phyloP scores from a whole-genome alignment of 1,140 invertebrate genomes.

The Anastrepha obliqua region DNA sequence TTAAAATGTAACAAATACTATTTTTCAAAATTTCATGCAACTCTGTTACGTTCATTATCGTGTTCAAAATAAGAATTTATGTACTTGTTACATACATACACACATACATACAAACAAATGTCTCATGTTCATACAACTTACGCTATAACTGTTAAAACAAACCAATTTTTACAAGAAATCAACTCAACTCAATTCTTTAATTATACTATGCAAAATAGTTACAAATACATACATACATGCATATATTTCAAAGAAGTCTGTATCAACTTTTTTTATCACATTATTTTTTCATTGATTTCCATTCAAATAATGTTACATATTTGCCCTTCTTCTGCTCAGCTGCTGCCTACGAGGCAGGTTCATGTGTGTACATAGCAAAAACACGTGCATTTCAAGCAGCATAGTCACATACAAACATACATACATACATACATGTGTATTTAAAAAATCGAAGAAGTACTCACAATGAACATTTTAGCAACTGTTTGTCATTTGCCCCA shows the following conservation, averaged over 20 bases:
- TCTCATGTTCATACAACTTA: slow-evolving; percentile 26
- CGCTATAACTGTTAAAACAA: not conserved
- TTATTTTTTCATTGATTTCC: not conserved
- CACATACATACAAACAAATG: not conserved
- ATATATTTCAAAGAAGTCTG: not conserved
- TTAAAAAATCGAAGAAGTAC: not conserved
- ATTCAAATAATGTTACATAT: not conserved
- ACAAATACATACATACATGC: not conserved
- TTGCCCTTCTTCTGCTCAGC: not conserved
- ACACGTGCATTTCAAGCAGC: not conserved
- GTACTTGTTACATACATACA: slow-evolving; percentile 6
- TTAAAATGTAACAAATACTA: not conserved
- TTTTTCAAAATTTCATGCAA: slow-evolving; percentile 54
- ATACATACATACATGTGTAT: slow-evolving; percentile 15
- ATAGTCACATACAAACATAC: not conserved
- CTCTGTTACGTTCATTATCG: slow-evolving; percentile 32
- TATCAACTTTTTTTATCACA: not conserved
- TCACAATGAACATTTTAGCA: not conserved
- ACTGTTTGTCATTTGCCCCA: slow-evolving; percentile 28
- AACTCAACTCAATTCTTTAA: not conserved
- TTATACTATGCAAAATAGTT: not conserved
- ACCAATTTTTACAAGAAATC: not conserved
- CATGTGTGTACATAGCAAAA: slow-evolving; percentile 39
- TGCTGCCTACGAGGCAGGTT: not conserved
- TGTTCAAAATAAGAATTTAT: slow-evolving; percentile 22